Evolutionary conservation across 2,113 vertebrate genomes (phyloP), one percentile per base, ranked within the genome.

Genomic region (Eubucco bourcierii): DNA sequence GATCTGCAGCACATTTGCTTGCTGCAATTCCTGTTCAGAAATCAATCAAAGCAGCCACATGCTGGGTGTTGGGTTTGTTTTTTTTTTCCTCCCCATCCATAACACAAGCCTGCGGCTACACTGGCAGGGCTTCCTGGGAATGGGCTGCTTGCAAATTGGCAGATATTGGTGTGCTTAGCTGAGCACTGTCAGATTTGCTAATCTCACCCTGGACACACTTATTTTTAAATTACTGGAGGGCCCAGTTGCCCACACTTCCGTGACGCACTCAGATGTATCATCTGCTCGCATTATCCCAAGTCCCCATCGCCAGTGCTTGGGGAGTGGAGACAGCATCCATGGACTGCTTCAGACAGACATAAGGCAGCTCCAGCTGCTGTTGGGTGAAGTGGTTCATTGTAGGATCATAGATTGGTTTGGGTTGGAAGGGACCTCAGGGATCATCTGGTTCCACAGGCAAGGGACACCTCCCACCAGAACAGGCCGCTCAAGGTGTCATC

Each of bases 191-290:
- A 92, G 29, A 93, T 95, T 84, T 66, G 70, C 91, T 93, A 84
- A 89, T 94, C 84, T 94, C 90, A 91, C 79, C 75, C 80, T 82
- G 87, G 47, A 93, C 59, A 70, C 24, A 47, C 68, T 95, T 95
- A 96, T 95, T 96, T 96, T 96, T 96, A 95, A 95, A 90, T 92
- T 67, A 71, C 91, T 88, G 94, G 86, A 84, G 86, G 86, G 88
- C 90, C 86, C 80, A 37, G 77, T 88, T 93, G 95, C 95, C 93
- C 93, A 95, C 94, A 94, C 94, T 93, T 90, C 70, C 23, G 1
- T 92, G 93, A 96, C 83, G 61, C 93, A 93, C 73, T 88, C 12
- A 44, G 82, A 80, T 80, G 76, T 76, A 85, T 93, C 95, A 90
- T 93, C 87, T 84, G 90, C 88, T 88, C 71, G 87, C 77, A 63